These are phyloP conservation scores for Mongoloraphidia duomilia DNA, from an alignment of 2,888 invertebrate species.

Conservation along the genomic window DNA sequence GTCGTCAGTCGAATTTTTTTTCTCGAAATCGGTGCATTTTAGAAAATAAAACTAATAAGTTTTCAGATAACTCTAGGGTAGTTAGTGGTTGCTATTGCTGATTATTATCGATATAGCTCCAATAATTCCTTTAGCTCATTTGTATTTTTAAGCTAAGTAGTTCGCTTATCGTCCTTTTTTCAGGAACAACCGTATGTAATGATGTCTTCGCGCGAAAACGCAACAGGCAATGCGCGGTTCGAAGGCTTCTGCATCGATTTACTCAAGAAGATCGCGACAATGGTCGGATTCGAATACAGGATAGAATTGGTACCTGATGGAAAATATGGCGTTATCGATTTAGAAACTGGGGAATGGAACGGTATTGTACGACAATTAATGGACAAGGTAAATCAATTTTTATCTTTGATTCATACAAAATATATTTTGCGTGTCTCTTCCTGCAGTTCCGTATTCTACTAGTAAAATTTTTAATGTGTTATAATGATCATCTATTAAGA, in stretches of 20 bases:
- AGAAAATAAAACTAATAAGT: too few relatives aligned
- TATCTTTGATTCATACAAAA: not conserved
- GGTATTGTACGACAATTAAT: slow-evolving; percentile 50
- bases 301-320: slow-evolving; percentile 49
- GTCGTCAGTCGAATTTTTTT: too few relatives aligned
- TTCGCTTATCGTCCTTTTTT: slow-evolving; percentile 18
- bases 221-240: slow-evolving; percentile 46
- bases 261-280: slow-evolving; percentile 43
- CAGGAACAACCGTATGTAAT: slow-evolving; percentile 31
- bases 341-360: slow-evolving; percentile 61
- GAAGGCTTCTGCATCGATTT: slow-evolving; percentile 64
- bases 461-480: not conserved
- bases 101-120: too few relatives aligned
- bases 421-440: not conserved
- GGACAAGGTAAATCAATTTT: slow-evolving; percentile 38
- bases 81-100: too few relatives aligned
- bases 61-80: too few relatives aligned
- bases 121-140: too few relatives aligned
- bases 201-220: slow-evolving; percentile 31
- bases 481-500: too few relatives aligned
- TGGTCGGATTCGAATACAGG: slow-evolving; percentile 52
- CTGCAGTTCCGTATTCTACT: not conserved
- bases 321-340: slow-evolving; percentile 60
- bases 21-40: too few relatives aligned
- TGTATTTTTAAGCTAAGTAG: slow-evolving; percentile 11